Evolutionary conservation across 1,140 invertebrate species (phyloP).

Genomic region (Rhopalosiphum padi): DNA sequence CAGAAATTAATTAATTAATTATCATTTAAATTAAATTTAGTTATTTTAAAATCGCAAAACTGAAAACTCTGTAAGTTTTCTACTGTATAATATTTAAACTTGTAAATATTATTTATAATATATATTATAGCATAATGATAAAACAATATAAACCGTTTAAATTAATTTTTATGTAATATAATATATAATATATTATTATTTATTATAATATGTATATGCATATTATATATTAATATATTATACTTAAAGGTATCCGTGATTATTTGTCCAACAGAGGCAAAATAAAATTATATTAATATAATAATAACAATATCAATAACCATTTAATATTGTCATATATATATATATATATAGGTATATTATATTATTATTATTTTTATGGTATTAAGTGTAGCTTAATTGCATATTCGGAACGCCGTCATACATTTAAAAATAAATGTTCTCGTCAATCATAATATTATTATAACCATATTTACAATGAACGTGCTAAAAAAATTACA

Average conservation of each 20-base stretch:
- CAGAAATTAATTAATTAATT: too few species aligned
- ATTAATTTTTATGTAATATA: not conserved
- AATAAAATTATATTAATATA: not conserved
- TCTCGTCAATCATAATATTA: not conserved
- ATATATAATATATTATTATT: not conserved
- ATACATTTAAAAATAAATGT: not conserved
- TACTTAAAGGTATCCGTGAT: not conserved
- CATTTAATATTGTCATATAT: not conserved
- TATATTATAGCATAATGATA: not conserved
- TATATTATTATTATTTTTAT: not conserved
- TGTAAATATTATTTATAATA: not conserved
- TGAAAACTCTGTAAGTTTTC: not conserved
- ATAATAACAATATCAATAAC: not conserved
- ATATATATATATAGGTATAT: not conserved
- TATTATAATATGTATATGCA: not conserved
- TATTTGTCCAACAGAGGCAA: not conserved
- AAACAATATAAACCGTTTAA: not conserved
- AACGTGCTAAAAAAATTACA: too few species aligned
- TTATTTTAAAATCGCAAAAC: not conserved
- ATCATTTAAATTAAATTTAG: not conserved
- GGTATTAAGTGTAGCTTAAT: not conserved
- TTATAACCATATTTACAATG: not conserved
- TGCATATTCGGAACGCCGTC: not conserved
- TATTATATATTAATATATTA: not conserved
- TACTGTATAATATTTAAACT: not conserved